A percentile compares a stretch with the other conserved stretches of the same genome.
These are phyloP conservation scores for Odontophorus gujanensis DNA, from an alignment of 2,113 vertebrate species.

Conservation along the genomic window DNA sequence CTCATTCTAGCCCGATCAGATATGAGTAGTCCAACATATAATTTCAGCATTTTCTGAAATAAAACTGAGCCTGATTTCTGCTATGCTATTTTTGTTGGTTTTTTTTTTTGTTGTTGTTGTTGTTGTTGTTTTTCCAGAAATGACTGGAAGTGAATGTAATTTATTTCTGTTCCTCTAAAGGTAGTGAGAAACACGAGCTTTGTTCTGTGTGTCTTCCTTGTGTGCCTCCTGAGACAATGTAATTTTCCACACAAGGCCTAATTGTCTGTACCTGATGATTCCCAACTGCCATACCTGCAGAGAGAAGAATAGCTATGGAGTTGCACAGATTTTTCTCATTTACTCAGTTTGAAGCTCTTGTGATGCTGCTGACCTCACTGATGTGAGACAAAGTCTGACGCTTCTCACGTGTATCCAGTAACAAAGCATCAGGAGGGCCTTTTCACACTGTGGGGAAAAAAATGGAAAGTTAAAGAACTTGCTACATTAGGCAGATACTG, in stretches of 20 bases:
- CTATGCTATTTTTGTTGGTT: background rate
- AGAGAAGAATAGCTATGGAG: background rate
- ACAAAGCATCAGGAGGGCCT: background rate
- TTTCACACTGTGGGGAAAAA: background rate
- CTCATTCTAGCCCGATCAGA: constrained; percentile 50
- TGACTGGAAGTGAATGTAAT: background rate
- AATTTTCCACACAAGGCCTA: background rate
- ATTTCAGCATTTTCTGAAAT: constrained; percentile 31
- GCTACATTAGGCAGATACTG: background rate
- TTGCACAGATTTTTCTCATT: background rate
- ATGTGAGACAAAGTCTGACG: background rate
- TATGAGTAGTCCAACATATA: background rate
- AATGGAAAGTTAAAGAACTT: background rate
- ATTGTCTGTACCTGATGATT: background rate
- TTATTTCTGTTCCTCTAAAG: background rate
- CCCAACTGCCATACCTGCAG: background rate
- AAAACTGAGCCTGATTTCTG: constrained; percentile 15
- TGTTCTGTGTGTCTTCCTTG: background rate
- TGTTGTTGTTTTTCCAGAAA: background rate
- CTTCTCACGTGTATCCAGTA: background rate
- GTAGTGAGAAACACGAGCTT: background rate
- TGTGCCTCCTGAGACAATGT: background rate
- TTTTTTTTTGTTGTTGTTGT: too few species aligned
- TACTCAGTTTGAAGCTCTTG: background rate
- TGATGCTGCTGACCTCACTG: background rate